Evolutionary conservation across 2,797 vertebrate genomes (phyloP).

Genomic region (Anguilla pacifica): DNA sequence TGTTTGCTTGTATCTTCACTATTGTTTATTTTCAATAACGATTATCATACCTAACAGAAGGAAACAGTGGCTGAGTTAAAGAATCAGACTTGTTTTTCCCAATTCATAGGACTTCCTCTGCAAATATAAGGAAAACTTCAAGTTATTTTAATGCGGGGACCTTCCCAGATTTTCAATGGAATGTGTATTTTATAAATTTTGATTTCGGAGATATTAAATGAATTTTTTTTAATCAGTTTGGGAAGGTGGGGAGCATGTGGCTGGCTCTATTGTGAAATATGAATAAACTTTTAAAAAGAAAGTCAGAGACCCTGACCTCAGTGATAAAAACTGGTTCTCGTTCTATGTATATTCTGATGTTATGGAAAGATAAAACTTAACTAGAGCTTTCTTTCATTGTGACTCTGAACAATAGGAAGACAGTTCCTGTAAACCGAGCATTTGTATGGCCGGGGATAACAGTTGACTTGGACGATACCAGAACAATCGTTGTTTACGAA

Average conservation of each 20-base stretch:
- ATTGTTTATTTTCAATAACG: constrained; percentile 48
- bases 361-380: constrained; percentile 55
- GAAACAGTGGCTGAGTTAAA: constrained; percentile 50
- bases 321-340: constrained; percentile 41
- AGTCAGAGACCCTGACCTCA: constrained; percentile 37
- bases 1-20: constrained; percentile 10
- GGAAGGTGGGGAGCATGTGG: constrained; percentile 53
- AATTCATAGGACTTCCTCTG: constrained; percentile 48
- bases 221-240: constrained; percentile 58
- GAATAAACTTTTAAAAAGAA: constrained; percentile 51
- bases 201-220: constrained; percentile 55
- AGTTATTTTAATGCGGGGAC: constrained; percentile 41
- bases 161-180: constrained; percentile 52
- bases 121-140: constrained; percentile 41
- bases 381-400: constrained; percentile 38
- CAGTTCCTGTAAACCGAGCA: constrained; percentile 55
- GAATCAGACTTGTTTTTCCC: constrained; percentile 34
- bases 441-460: constrained; percentile 56
- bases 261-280: constrained; percentile 64
- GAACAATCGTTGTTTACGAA: constrained; percentile 62
- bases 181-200: constrained; percentile 65
- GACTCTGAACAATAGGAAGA: constrained; percentile 56
- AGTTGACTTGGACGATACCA: constrained; percentile 40
- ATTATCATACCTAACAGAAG: constrained; percentile 52
- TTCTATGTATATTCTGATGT: constrained; percentile 56